Base-by-base conservation (phyloP, 2,113 vertebrate genomes). In the Pterocles gutturalis region DNA sequence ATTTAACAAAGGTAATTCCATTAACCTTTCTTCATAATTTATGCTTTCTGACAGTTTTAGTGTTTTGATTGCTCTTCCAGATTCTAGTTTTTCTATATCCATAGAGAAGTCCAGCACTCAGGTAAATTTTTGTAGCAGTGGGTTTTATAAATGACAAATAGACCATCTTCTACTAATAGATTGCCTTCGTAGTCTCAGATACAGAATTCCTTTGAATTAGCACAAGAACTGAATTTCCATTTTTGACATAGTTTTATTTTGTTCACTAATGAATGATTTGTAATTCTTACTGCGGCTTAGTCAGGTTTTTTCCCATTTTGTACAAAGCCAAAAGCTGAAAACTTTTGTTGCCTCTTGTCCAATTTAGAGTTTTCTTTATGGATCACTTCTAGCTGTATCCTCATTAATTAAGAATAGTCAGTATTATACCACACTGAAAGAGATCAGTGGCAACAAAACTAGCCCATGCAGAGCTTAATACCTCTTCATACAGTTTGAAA, bases 361-460 rank as follows among this genome's bases (percentile, higher is more conserved):
- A 67, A 49, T 67, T 75, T 43, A 79, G 79, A 36, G 18, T 87
- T 54, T 72, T 72, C 7, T 76, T 57, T 55, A 49, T 89, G 38
- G 26, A 65, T 90, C 24, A 43, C 19, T 81, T 81, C 53, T 87
- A 22, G 19, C 20, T 75, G 16, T 75, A 36, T 58, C 41, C 36
- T 93, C 26, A 24, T 54, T 76, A 91, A 75, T 92, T 93, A 87
- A 62, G 14, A 61, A n/a, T 34, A 85, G 69, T 92, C 79, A 76
- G 21, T 82, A 36, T 73, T 80, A 61, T 46, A 72, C 34, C 75
- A 54, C 57, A 79, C 65, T 93, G 61, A 66, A 93, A 55, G 62
- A 66, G 43, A 95, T 79, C 49, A 41, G 46, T 25, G 38, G 33
- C 51, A 70, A 82, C 58, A 58, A 92, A 64, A 53, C 31, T 87